Evolutionary conservation across 2,113 vertebrate genomes (phyloP).

Genomic region (Lampris megalopsis): DNA sequence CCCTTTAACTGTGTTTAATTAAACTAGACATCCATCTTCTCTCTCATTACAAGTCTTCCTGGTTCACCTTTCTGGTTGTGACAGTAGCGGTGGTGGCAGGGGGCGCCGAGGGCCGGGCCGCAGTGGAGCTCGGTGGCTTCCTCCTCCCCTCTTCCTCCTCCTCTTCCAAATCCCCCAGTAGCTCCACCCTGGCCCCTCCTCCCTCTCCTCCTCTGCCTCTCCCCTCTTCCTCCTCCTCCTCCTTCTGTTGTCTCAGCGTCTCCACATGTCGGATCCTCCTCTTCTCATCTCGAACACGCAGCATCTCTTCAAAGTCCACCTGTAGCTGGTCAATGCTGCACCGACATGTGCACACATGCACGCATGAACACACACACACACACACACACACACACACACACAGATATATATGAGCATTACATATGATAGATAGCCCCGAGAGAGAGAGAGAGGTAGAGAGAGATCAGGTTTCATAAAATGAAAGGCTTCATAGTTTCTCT

Average conservation of each 20-base stretch:
- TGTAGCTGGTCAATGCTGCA: conserved; percentile 67
- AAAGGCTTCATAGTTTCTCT: conserved; percentile 34
- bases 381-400: conserved; percentile 1
- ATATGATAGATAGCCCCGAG: conserved; percentile 13
- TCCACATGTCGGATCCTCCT: conserved; percentile 75
- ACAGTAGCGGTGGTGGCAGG: background rate
- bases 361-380: background rate
- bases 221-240: conserved; percentile 47
- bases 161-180: conserved; percentile 56
- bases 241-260: conserved; percentile 72
- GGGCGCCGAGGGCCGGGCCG: conserved; percentile 9
- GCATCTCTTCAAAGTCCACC: conserved; percentile 76
- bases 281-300: conserved; percentile 78
- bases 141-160: conserved; percentile 41
- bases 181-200: conserved; percentile 47
- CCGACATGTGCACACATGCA: conserved; percentile 12
- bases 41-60: background rate
- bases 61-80: conserved; percentile 53
- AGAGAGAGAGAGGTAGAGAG: background rate
- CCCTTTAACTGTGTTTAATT: too few species aligned
- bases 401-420: background rate
- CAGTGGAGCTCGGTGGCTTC: background rate
- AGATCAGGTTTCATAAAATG: conserved; percentile 54
- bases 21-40: too few species aligned
- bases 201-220: background rate